These are phyloP conservation scores for Bucco capensis DNA, from an alignment of 2,113 vertebrate genomes.

Conservation along the genomic window DNA sequence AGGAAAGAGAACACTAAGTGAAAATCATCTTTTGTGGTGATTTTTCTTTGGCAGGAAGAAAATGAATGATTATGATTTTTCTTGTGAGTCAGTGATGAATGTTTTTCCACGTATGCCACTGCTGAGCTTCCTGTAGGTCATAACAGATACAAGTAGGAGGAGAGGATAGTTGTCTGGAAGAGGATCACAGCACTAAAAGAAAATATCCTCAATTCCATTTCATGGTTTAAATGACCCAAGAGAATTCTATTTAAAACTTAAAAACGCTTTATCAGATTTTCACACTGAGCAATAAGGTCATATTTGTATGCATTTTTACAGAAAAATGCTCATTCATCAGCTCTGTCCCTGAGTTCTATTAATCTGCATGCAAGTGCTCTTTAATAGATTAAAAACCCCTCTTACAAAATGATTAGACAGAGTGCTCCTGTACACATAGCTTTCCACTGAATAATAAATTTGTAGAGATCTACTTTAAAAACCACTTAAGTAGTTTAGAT, in stretches of 20 bases:
- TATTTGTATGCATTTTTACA: neutral
- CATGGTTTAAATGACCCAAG: neutral
- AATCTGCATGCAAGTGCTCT: neutral
- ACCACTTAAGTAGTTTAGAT: neutral
- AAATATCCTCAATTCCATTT: neutral
- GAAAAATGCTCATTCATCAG: neutral
- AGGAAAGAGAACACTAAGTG: neutral
- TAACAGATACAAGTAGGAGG: conserved; percentile 16
- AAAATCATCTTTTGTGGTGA: neutral
- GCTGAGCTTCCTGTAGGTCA: conserved; percentile 21
- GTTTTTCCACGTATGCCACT: neutral
- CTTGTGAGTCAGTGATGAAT: conserved; percentile 27
- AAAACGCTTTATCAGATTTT: neutral
- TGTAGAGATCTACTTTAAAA: neutral
- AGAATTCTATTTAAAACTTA: neutral
- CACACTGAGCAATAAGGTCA: neutral
- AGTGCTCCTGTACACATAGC: neutral
- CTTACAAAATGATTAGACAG: neutral
- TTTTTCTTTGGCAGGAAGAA: conserved; percentile 2
- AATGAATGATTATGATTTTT: conserved; percentile 20
- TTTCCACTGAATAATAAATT: neutral
- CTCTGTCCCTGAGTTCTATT: neutral
- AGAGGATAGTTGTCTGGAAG: neutral
- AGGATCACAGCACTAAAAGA: neutral
- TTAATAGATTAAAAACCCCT: neutral